These are phyloP conservation scores for Phlogophora meticulosa DNA, from an alignment of 2,888 invertebrate genomes.

Conservation along the genomic window DNA sequence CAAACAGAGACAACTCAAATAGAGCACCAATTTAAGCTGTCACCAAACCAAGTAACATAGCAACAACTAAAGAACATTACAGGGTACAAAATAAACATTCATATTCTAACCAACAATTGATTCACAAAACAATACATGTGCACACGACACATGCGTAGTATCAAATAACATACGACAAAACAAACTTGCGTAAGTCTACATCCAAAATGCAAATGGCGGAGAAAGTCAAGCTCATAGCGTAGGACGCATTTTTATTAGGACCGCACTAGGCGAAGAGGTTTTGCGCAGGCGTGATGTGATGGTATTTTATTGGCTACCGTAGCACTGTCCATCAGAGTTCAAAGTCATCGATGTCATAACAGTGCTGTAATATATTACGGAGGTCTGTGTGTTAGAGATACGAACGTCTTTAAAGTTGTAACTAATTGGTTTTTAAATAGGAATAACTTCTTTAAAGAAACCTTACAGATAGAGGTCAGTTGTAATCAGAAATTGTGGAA, in stretches of 20 bases:
- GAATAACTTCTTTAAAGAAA: no score
- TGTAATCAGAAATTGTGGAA: no score
- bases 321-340: slow-evolving; percentile 31
- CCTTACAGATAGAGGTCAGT: no score
- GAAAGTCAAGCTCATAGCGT: slow-evolving; percentile 74
- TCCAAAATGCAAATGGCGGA: slow-evolving; percentile 78
- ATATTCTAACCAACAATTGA: slow-evolving; percentile 55
- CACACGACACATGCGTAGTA: slow-evolving; percentile 49
- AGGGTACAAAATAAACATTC: slow-evolving; percentile 20
- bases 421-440: no score
- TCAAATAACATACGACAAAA: slow-evolving; percentile 58
- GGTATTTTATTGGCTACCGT: slow-evolving; percentile 49
- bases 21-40: background rate
- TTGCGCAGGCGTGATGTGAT: slow-evolving; percentile 66
- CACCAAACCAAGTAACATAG: slow-evolving; percentile 23
- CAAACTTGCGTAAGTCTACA: slow-evolving; percentile 64
- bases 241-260: slow-evolving; percentile 77
- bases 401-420: background rate
- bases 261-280: slow-evolving; percentile 59
- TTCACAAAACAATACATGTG: slow-evolving; percentile 58
- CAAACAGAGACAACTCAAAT: background rate
- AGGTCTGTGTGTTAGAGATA: background rate
- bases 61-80: slow-evolving; percentile 21
- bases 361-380: slow-evolving; percentile 4
- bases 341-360: slow-evolving; percentile 15